phyloP scores from a whole-genome alignment of 2,113 vertebrate species.

The Carettochelys insculpta region DNA sequence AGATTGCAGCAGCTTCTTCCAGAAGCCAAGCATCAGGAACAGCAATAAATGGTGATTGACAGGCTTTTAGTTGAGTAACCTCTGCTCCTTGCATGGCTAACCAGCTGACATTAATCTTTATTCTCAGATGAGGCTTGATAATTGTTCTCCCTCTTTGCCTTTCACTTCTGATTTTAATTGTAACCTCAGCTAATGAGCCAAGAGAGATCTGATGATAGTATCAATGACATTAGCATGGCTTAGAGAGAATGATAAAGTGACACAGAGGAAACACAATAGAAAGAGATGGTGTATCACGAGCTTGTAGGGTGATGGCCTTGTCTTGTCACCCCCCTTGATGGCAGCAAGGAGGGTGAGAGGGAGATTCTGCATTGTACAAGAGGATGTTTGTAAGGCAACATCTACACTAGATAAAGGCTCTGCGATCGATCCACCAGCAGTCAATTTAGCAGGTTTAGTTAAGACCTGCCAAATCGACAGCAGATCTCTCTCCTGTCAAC shows the following conservation, averaged over 20 bases:
- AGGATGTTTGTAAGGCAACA: not conserved
- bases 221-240: not conserved
- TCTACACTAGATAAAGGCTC: too few species aligned
- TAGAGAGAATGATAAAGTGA: not conserved
- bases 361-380: fast-evolving
- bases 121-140: not conserved
- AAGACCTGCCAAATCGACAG: too few species aligned
- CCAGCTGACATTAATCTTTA: not conserved
- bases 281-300: fast-evolving
- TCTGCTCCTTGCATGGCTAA: not conserved
- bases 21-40: not conserved
- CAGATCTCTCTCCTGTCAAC: too few species aligned
- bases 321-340: fast-evolving
- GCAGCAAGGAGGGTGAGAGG: not conserved
- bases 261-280: fast-evolving
- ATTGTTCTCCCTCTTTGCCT: not conserved
- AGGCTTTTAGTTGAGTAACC: not conserved
- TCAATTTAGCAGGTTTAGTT: too few species aligned
- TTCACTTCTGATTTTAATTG: not conserved
- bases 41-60: not conserved
- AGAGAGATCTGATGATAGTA: fast-evolving
- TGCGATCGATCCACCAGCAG: too few species aligned
- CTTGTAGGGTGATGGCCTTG: fast-evolving
- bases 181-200: not conserved
- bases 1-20: not conserved